Evolutionary conservation across 2,113 vertebrate genomes (phyloP).

Genomic region (Monopterus albus): DNA sequence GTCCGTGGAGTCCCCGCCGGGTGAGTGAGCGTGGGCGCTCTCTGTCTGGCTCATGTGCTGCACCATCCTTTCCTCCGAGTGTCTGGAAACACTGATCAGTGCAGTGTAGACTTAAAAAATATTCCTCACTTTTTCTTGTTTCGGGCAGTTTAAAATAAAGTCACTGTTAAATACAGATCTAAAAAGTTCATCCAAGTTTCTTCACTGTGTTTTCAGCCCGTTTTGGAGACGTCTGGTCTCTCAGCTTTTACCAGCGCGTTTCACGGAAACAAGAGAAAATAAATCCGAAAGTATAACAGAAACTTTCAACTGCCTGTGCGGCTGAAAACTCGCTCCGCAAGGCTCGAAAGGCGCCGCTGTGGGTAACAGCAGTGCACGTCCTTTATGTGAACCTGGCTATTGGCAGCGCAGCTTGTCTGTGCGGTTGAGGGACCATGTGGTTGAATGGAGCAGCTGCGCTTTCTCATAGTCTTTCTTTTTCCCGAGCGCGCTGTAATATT

Average conservation of each 20-base stretch:
- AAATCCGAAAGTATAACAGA: constrained; percentile 28
- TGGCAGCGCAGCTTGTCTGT: constrained; percentile 78
- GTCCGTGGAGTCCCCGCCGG: constrained; percentile 91
- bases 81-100: constrained; percentile 45
- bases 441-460: constrained; percentile 81
- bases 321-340: constrained; percentile 79
- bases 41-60: constrained; percentile 92
- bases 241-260: constrained; percentile 47
- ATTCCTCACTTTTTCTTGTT: constrained; percentile 44
- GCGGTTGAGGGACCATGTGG: constrained; percentile 83
- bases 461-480: constrained; percentile 86
- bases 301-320: constrained; percentile 82
- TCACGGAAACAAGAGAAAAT: neutral
- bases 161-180: constrained; percentile 12
- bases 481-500: constrained; percentile 84
- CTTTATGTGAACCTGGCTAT: constrained; percentile 75
- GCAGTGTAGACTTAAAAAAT: constrained; percentile 17
- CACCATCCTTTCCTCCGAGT: constrained; percentile 84
- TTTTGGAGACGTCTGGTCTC: constrained; percentile 6
- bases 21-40: constrained; percentile 89
- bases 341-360: constrained; percentile 54
- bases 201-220: constrained; percentile 30
- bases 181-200: constrained; percentile 70
- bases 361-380: constrained; percentile 62
- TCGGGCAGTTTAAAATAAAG: constrained; percentile 5